Evolutionary conservation across 2,797 vertebrate genomes (phyloP), one percentile per base, ranked within the genome.

Genomic region (Gadopsis marmoratus): DNA sequence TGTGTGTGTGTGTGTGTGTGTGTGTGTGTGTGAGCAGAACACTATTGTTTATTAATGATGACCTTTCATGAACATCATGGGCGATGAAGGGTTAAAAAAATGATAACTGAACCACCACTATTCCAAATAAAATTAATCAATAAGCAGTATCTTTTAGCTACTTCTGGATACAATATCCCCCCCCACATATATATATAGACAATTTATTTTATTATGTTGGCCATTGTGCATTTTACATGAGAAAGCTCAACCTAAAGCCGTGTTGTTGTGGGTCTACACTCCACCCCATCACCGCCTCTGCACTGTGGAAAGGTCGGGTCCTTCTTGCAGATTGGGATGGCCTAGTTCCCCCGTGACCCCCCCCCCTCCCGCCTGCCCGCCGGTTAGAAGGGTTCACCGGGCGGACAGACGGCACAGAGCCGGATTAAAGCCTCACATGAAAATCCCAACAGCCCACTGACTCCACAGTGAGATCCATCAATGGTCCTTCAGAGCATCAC

Each of bases 351-450:
- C 71, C 43, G 78, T 56, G 68, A 78, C 82, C 83, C 70, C 86
- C 89, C 85, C 69, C n/a, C n/a, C n/a, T n/a, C 16, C 75, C 80
- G 74, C 82, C 61, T 90, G 89, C 84, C 91, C 76, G 80, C 83
- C 79, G 89, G 90, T 90, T 83, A 89, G 86, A 85, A 86, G 90
- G 89, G 92, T 92, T 93, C 93, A 92, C 71, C 70, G 77, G 78
- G 89, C 86, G 89, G 90, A 92, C 90, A 92, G 74, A 71, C 77
- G 71, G 62, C 84, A 72, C 72, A 81, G 82, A 71, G 67, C 70
- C 62, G 79, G 90, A 92, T 92, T 92, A 91, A 85, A 90, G 53
- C 66, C 82, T 86, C 62, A 33, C 65, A 73, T 74, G 60, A 48
- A 74, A 79, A 86, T 79, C 83, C 76, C 35, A 80, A 65, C 21